Percentiles rank a stretch among this genome's conserved stretches.
Conservation (phyloP, 2,888 invertebrate genomes). For the Ichneumoninae sp. region DNA sequence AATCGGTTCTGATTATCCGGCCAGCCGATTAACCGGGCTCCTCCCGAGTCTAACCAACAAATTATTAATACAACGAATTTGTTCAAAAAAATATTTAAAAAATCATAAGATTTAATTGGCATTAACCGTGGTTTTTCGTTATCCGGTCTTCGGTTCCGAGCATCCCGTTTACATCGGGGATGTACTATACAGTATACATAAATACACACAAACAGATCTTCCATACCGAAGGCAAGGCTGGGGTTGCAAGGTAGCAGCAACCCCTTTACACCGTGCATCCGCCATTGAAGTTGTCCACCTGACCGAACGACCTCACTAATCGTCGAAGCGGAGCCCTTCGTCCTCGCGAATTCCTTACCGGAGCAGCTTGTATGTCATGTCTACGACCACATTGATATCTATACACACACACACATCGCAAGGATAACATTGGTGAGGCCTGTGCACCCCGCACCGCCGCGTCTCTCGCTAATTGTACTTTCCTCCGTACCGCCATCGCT, state of each 20-base stretch:
- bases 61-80: too few species aligned
- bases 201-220: neutral
- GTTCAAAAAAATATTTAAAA: neutral
- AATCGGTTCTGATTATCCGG: neutral
- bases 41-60: too few species aligned
- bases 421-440: neutral
- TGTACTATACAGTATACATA: neutral
- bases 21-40: neutral
- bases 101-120: neutral
- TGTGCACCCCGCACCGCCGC: slow-evolving; percentile 43
- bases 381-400: neutral
- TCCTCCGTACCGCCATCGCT: slow-evolving; percentile 38
- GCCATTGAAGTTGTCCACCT: slow-evolving; percentile 12
- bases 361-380: slow-evolving; percentile 15
- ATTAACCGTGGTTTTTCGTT: neutral
- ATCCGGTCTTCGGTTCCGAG: neutral
- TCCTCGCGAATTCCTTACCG: slow-evolving; percentile 42
- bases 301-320: slow-evolving; percentile 24
- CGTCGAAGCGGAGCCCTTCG: slow-evolving; percentile 18
- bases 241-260: neutral
- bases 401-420: neutral
- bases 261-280: slow-evolving; percentile 4
- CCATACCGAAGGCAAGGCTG: neutral
- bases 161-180: neutral
- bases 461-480: slow-evolving; percentile 57